phyloP scores from a whole-genome alignment of 1,140 invertebrate species.

The Melipona quadrifasciata region DNA sequence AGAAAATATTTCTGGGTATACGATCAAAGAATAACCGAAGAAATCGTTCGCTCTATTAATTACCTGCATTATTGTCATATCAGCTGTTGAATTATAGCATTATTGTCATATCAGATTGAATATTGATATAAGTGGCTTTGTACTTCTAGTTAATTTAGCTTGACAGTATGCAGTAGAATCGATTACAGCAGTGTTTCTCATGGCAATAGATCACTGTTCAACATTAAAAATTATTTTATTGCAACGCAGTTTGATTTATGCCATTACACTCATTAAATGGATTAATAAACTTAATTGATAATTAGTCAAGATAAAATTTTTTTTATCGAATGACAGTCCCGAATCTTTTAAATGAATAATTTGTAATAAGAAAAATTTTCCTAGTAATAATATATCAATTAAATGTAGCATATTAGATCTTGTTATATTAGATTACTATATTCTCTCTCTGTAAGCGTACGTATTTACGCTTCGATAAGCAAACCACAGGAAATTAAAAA shows the following conservation, averaged over 20 bases:
- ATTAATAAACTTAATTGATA: no score
- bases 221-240: not conserved
- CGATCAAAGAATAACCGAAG: not conserved
- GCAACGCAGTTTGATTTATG: not conserved
- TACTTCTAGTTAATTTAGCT: slow-evolving; percentile 41
- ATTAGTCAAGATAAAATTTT: not conserved
- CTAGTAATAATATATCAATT: not conserved
- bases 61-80: not conserved
- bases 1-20: not conserved
- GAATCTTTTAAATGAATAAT: not conserved
- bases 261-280: not conserved
- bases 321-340: not conserved
- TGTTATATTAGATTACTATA: not conserved
- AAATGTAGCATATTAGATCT: not conserved
- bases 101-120: slow-evolving; percentile 32
- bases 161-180: slow-evolving; percentile 19
- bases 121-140: slow-evolving; percentile 22
- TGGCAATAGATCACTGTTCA: not conserved
- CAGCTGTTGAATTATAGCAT: no score
- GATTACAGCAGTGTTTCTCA: slow-evolving; percentile 45
- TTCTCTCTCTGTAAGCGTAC: not conserved
- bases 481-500: slow-evolving; percentile 5
- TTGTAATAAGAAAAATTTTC: not conserved
- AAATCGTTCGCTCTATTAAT: slow-evolving; percentile 11
- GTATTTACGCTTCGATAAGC: slow-evolving; percentile 4